A percentile compares a stretch with the other conserved stretches of the same genome.
phyloP scores from a whole-genome alignment of 2,113 vertebrate genomes.

The Varanus komodoensis region DNA sequence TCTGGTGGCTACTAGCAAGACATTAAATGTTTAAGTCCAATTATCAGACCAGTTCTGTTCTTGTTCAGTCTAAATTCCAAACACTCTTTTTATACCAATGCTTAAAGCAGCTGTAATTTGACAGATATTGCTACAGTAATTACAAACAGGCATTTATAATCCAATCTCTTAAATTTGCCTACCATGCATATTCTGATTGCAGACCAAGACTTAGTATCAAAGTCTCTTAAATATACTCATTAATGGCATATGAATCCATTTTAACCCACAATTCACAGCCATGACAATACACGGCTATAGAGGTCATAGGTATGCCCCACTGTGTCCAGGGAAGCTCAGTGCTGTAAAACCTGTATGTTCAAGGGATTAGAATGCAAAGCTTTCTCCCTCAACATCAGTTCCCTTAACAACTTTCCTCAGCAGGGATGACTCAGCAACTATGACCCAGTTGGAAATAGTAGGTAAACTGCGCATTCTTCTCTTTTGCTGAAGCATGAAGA shows the following conservation, averaged over 20 bases:
- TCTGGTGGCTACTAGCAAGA: neutral
- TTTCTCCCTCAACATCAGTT: neutral
- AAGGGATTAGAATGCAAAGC: neutral
- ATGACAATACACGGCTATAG: neutral
- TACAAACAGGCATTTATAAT: neutral
- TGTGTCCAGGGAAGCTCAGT: no score
- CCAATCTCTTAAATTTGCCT: neutral
- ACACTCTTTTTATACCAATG: neutral
- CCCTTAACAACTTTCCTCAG: neutral
- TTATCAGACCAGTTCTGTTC: neutral
- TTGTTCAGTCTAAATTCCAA: neutral
- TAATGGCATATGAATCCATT: neutral
- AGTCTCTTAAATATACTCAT: neutral
- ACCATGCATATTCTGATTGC: neutral
- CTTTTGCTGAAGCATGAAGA: neutral
- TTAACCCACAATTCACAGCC: neutral
- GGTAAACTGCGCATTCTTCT: neutral
- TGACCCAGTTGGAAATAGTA: no score
- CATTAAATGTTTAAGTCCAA: neutral
- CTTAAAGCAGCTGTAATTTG: neutral
- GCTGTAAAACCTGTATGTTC: constrained; percentile 2
- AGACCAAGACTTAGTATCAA: neutral
- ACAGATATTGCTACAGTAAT: neutral
- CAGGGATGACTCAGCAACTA: constrained; percentile 19
- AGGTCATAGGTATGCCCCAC: neutral